Evolutionary conservation across 23 tunicate species (phyloP), one percentile per base, ranked within the genome.

Genomic region (Pegea sp.): DNA sequence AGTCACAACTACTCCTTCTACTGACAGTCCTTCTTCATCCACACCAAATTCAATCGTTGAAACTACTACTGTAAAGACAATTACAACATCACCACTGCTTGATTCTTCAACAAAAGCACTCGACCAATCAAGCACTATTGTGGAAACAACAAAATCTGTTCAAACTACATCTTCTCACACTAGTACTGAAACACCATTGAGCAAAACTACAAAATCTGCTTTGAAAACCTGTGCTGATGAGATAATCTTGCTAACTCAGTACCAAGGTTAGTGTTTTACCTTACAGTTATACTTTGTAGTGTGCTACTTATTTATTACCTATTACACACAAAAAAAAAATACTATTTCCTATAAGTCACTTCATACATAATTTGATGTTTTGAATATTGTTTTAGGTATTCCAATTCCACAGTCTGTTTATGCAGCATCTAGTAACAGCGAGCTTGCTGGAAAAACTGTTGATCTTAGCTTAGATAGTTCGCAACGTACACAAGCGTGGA

Each of bases 381-480:
- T n/a, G n/a, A n/a, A n/a, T 50, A 50, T 19, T 50, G n/a, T 16
- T 52, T 29, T 30, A 72, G 84, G 84, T 22, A 48, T 74, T 6
- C 62, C 72, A 1, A 32, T 74, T 22, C 84, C 84, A 16, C 67
- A 22, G 1, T 59, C 72, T 4, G 51, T 26, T 24, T 76, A 76
- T 53, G 19, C 61, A 8, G 88, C 88, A 2, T 76, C 88, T 4
- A 68, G 69, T 64, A 68, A 76, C 59, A 13, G 30, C 4, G 60
- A 68, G 30, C 20, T 48, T 5, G 75, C 88, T 11, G 21, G 23
- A 48, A 32, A 19, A 19, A 19, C 56, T 13, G 56, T 19, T 19
- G 56, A 51, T 19, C 13, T 19, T 51, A 51, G 46, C 46, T 11
- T 8, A 11, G 16, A 16, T 8, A 38, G 46, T 16, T 38, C 46